Base-by-base conservation (phyloP, 2,888 invertebrate genomes). In the Athrips mouffetella region DNA sequence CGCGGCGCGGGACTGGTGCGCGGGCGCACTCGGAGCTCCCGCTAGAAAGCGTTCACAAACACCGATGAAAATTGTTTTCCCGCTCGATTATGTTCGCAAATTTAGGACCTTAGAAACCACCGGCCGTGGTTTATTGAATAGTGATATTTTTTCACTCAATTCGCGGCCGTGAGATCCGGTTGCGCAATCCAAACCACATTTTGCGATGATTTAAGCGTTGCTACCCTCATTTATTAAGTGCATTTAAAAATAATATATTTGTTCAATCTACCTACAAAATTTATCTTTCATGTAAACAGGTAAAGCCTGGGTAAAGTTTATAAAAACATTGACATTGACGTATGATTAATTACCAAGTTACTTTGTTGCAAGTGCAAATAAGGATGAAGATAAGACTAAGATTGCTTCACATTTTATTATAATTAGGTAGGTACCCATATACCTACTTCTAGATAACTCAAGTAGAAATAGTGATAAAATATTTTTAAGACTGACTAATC, bases 41-140 rank as follows among this genome's bases (percentile, higher is more conserved):
- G 56, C 64, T 74, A 80, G 83, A 83, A 83, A 85, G 80, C 83
- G 83, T 79, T 59, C 64, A 58, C 63, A 73, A 76, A 65, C 52
- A 55, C 53, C 74, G 70, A 58, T 54, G 57, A 73, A 60, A 77
- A 77, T 80, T 68, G 70, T 65, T 67, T 68, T 59, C 55, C 64
- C 62, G 63, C 53, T 58, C 56, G 70, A 72, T 77, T 74, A 72
- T 78, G 70, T 75, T 76, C 63, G 74, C 71, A 71, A 76, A 72
- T 77, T 76, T 77, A 75, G 73, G 62, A 65, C 57, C 53, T 66
- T 73, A 64, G 76, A 82, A 80, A 80, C 80, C 73, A 62, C 39
- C 65, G 72, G 63, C 80, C 80, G 77, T 82, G 79, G 80, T 79
- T 37, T 74, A 67, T 61, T 62, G 47, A 21, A 54, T 62, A 57